Percentiles rank a stretch among this genome's conserved stretches.
phyloP scores from a whole-genome alignment of 1,140 invertebrate species.

The Apis laboriosa region DNA sequence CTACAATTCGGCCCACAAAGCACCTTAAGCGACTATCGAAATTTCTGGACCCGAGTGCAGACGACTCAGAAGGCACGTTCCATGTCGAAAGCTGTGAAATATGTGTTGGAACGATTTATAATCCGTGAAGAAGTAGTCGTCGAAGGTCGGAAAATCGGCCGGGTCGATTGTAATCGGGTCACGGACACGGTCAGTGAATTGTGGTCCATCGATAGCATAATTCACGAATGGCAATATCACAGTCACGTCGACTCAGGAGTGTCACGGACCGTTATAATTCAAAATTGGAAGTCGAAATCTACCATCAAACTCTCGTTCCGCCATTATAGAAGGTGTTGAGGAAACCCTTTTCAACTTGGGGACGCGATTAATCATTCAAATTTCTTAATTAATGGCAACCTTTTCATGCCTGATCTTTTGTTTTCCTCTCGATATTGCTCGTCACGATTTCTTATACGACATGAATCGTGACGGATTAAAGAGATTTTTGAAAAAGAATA shows the following conservation, averaged over 20 bases:
- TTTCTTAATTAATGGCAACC: conserved; percentile 62
- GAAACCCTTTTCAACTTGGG: conserved; percentile 38
- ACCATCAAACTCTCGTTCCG: conserved; percentile 5
- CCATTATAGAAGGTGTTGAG: conserved; percentile 21
- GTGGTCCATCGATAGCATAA: conserved; percentile 43
- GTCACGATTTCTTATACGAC: background rate
- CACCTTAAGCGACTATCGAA: no score
- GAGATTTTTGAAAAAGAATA: background rate
- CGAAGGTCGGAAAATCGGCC: conserved; percentile 44
- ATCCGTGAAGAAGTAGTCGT: conserved; percentile 13
- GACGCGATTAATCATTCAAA: conserved; percentile 59
- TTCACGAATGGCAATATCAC: conserved; percentile 62
- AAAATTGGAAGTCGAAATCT: conserved; percentile 59
- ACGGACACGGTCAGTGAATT: conserved; percentile 49
- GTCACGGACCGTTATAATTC: conserved; percentile 52
- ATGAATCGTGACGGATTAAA: background rate
- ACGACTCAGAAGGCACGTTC: background rate
- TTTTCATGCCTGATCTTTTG: background rate
- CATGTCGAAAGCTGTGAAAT: background rate
- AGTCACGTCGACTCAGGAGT: conserved; percentile 49
- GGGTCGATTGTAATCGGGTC: conserved; percentile 51
- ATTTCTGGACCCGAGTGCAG: no score
- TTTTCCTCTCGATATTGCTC: background rate
- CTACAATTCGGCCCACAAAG: background rate
- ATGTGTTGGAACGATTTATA: background rate